Percentiles rank a stretch among this genome's conserved stretches.
These are phyloP conservation scores for Nomada fabriciana DNA, from an alignment of 2,888 invertebrate species.

Conservation along the genomic window DNA sequence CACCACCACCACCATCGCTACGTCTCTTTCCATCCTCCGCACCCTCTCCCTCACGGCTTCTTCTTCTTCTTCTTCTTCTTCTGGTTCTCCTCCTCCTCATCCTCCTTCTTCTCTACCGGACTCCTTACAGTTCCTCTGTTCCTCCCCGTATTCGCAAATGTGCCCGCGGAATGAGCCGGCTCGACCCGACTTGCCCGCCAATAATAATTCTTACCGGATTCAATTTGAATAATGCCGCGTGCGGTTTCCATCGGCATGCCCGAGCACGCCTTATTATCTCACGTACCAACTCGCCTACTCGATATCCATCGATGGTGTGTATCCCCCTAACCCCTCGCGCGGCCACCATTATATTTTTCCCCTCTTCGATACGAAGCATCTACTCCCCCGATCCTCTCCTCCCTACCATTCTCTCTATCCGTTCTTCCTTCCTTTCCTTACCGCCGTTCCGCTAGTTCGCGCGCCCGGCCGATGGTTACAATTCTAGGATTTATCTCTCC, in stretches of 20 bases:
- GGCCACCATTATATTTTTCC: conserved; percentile 74
- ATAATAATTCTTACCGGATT: conserved; percentile 83
- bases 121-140: conserved; percentile 61
- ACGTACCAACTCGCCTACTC: conserved; percentile 82
- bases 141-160: conserved; percentile 74
- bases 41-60: conserved; percentile 12
- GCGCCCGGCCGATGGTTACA: conserved; percentile 51
- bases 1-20: conserved; percentile 34
- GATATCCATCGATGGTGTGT: conserved; percentile 79
- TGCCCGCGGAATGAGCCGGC: conserved; percentile 75
- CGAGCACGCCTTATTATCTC: conserved; percentile 83
- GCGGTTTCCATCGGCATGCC: conserved; percentile 83
- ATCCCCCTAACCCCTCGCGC: conserved; percentile 47
- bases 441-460: conserved; percentile 46
- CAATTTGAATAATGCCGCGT: conserved; percentile 84
- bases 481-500: conserved; percentile 66
- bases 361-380: conserved; percentile 49
- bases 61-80: not conserved
- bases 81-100: conserved; percentile 24
- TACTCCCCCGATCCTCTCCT: conserved; percentile 40
- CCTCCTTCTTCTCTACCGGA: conserved; percentile 23
- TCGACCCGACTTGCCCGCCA: conserved; percentile 76
- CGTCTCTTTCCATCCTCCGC: conserved; percentile 22
- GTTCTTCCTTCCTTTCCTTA: conserved; percentile 2
- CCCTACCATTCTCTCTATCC: not conserved